A percentile compares a stretch with the other conserved stretches of the same genome.
Evolutionary conservation across 2,888 invertebrate species (phyloP).

Genomic region (Vandiemenella viatica): DNA sequence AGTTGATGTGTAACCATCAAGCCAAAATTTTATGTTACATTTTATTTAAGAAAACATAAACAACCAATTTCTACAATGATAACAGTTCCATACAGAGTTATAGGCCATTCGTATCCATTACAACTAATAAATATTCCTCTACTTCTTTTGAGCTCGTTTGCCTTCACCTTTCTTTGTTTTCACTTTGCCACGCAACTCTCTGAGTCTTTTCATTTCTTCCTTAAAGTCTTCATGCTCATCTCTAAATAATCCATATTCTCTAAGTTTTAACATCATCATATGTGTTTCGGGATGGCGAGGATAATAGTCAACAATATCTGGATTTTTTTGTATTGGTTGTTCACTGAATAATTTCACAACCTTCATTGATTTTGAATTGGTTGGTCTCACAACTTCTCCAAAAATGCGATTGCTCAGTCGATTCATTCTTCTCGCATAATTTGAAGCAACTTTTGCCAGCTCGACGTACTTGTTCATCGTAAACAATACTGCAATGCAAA

Average conservation of each 20-base stretch:
- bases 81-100: neutral
- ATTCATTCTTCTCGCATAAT: slow-evolving; percentile 74
- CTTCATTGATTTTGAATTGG: slow-evolving; percentile 58
- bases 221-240: slow-evolving; percentile 83
- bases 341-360: slow-evolving; percentile 63
- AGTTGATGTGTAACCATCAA: no score
- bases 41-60: neutral
- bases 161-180: slow-evolving; percentile 38
- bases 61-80: neutral
- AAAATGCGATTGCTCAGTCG: slow-evolving; percentile 76
- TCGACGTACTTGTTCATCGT: slow-evolving; percentile 41
- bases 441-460: slow-evolving; percentile 51
- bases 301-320: slow-evolving; percentile 66
- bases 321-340: slow-evolving; percentile 55
- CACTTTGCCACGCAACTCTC: slow-evolving; percentile 62
- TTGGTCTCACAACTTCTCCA: slow-evolving; percentile 67
- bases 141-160: slow-evolving; percentile 27
- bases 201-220: slow-evolving; percentile 67
- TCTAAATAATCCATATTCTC: slow-evolving; percentile 64
- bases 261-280: slow-evolving; percentile 50
- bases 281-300: slow-evolving; percentile 69
- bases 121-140: slow-evolving; percentile 10
- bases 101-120: neutral
- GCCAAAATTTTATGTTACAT: neutral
- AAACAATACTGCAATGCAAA: neutral